Base-by-base conservation (phyloP, 2,888 invertebrate genomes). In the Leptinotarsa rubiginosa region DNA sequence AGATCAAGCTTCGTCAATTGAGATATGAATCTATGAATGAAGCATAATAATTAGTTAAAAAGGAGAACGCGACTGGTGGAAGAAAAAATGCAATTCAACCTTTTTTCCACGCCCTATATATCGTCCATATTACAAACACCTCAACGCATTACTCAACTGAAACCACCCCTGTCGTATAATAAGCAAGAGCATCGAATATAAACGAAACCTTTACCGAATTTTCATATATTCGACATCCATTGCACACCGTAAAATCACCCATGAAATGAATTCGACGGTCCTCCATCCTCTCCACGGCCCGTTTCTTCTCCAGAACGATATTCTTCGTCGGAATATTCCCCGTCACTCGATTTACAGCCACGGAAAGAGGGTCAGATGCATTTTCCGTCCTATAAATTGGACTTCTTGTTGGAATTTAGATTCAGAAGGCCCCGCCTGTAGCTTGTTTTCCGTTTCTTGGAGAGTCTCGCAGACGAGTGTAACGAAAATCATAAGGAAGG, bases 341-440 rank as follows among this genome's bases (percentile, higher is more conserved):
- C 31, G 71, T 64, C 68, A 68, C 68, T 66, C 74, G 71, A 62
- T 71, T 74, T 68, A 70, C 54, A 71, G 54, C 49, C 52, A 49
- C 47, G 47, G 64, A 68, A 68, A 74, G 71, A 71, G 74, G 74
- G 47, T 69, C 56, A 54, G 74, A 74, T 74, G 70, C 70, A 70
- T 70, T 68, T 70, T 47, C 67, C 65, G 64, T 47, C 47, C 25
- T 56, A 74, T 74, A 74, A 74, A 74, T 74, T 54, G 66, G 62
- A 71, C 41, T 69, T 66, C 70, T 62, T 68, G 73, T 71, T 72
- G 70, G 41, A 72, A 69, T 73, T 73, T 74, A 72, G 74, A 74
- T 78, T 76, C 68, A 76, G 71, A 70, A 59, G 47, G 69, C 74
- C 52, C 74, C 75, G 70, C 77, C 75, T 69, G 69, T 73, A 56